A percentile compares a stretch with the other conserved stretches of the same genome.
Conservation (phyloP, 1,140 invertebrate genomes). For the Drosophila sproati region DNA sequence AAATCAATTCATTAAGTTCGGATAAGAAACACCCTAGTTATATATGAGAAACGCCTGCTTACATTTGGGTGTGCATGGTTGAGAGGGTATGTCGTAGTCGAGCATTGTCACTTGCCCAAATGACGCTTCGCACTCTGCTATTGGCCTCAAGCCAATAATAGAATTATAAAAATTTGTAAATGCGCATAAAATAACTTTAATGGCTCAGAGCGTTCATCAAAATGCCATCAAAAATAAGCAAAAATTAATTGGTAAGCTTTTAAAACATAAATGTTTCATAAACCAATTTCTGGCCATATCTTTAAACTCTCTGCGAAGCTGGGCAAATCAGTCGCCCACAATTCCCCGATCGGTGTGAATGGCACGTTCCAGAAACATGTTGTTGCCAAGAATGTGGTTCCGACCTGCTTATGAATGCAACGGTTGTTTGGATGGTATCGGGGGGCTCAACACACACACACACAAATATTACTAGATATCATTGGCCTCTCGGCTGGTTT, state of each 20-base stretch:
- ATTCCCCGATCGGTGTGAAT: constrained; percentile 21
- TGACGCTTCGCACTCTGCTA: constrained; percentile 18
- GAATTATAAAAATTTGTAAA: constrained; percentile 23
- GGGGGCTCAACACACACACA: background rate
- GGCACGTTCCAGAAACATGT: constrained; percentile 21
- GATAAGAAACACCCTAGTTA: too few species aligned
- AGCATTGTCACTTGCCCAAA: background rate
- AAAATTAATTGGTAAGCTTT: constrained; percentile 11
- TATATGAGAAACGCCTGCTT: too few species aligned
- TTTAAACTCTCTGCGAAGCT: background rate
- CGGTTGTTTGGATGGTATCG: background rate
- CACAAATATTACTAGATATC: background rate
- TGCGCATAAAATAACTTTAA: constrained; percentile 26
- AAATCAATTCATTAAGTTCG: too few species aligned
- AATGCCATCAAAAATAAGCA: constrained; percentile 26
- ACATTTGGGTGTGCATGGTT: too few species aligned
- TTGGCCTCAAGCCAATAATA: constrained; percentile 4
- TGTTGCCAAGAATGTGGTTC: constrained; percentile 12
- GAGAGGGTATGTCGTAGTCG: too few species aligned
- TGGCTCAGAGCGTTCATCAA: constrained; percentile 25
- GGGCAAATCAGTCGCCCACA: background rate
- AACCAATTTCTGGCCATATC: constrained; percentile 6
- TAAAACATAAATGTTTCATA: constrained; percentile 2
- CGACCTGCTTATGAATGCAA: constrained; percentile 26
- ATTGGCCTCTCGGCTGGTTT: background rate